Base-by-base conservation (phyloP, 2,113 vertebrate species). In the Lipotes vexillifer region DNA sequence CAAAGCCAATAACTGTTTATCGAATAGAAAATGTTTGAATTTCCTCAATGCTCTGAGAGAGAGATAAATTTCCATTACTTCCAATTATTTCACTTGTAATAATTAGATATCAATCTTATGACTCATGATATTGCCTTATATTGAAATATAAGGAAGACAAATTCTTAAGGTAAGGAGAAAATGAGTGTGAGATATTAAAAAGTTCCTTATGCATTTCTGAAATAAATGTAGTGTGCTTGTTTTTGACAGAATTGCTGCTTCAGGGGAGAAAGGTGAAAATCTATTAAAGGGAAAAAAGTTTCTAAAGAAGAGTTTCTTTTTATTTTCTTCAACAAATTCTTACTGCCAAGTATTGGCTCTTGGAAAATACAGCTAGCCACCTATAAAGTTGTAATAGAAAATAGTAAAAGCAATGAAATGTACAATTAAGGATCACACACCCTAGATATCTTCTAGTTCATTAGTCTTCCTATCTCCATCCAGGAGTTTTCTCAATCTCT, bases 331-430 rank as follows among this genome's bases (percentile, higher is more conserved):
- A 97, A 92, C 95, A 93, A 93, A 95, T 87, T 97, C 84, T 96
- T 68, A 81, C 74, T 92, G 92, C 81, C 78, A 91, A 93, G 92
- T 46, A 46, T 61, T 69, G 87, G 77, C 36, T 97, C 81, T 95
- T 96, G 46, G 77, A 97, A 98, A 97, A 96, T 88, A 97, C 18
- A 8, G 94, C 88, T 94, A 96, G 71, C 81, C 84, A 91, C 90
- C 96, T 95, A 94, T 97, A 97, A 98, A 97, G 95, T 83, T 88
- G 88, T 97, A 97, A 97, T 96, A 90, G 92, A 96, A 97, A 98
- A 97, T 95, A 98, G 96, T 97, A 98, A 98, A 98, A 96, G 97
- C 97, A 96, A 97, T 97, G 97, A 97, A 97, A 98, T 97, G 96
- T 98, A 93, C 98, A 98, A 98, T 98, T 98, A 98, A 97, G 97